phyloP scores from a whole-genome alignment of 2,797 vertebrate species.

The Sebastes matsubarae region DNA sequence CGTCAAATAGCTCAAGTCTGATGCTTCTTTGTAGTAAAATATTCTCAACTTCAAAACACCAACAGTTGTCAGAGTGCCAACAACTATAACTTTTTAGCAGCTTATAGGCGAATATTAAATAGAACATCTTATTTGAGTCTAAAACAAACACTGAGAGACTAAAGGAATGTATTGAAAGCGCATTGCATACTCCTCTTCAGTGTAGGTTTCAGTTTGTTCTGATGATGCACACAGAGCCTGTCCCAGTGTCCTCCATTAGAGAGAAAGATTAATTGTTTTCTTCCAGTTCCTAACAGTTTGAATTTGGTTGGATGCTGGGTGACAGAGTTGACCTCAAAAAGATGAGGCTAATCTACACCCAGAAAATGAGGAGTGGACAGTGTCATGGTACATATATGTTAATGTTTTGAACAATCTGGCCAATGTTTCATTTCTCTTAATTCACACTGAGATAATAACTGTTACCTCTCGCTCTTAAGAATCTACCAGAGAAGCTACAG shows the following conservation, averaged over 20 bases:
- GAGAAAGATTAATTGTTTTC: background rate
- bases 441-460: background rate
- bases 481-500: constrained; percentile 11
- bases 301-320: background rate
- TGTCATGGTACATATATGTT: background rate
- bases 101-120: constrained; percentile 51
- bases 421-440: background rate
- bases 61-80: constrained; percentile 9
- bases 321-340: background rate
- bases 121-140: constrained; percentile 26
- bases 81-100: constrained; percentile 54
- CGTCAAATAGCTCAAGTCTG: constrained; percentile 35
- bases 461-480: background rate
- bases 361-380: background rate
- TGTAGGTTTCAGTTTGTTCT: constrained; percentile 14
- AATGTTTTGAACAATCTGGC: background rate
- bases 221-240: background rate
- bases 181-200: constrained; percentile 31
- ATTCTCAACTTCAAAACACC: constrained; percentile 27
- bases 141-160: constrained; percentile 30
- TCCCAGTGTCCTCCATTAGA: background rate
- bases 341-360: background rate
- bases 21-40: constrained; percentile 47
- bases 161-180: constrained; percentile 74
- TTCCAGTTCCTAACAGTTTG: background rate